Evolutionary conservation across 2,888 invertebrate species (phyloP).

Genomic region (Lydus trimaculatus): DNA sequence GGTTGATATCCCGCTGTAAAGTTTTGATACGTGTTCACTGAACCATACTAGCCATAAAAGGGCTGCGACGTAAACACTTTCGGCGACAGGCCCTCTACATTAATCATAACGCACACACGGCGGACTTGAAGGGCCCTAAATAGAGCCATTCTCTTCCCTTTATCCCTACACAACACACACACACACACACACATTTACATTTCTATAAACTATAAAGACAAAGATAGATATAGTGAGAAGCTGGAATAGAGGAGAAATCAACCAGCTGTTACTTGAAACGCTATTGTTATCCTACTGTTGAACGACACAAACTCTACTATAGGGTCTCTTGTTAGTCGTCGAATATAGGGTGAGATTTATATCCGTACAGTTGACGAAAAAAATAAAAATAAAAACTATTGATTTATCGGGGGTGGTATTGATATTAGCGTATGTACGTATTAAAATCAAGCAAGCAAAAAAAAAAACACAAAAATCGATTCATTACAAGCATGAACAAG

Average conservation of each 20-base stretch:
- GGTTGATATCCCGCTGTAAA: slow-evolving; percentile 51
- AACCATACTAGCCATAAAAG: slow-evolving; percentile 58
- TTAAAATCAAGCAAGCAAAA: slow-evolving; percentile 51
- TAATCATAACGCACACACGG: slow-evolving; percentile 56
- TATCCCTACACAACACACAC: not conserved
- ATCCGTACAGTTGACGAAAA: slow-evolving; percentile 18
- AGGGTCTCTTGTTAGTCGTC: not conserved
- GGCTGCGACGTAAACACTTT: slow-evolving; percentile 57
- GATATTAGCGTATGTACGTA: not conserved
- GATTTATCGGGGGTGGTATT: slow-evolving; percentile 19
- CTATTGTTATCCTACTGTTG: slow-evolving; percentile 26
- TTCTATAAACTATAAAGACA: slow-evolving; percentile 5
- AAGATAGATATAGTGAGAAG: slow-evolving; percentile 10
- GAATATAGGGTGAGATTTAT: slow-evolving; percentile 30
- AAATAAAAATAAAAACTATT: slow-evolving; percentile 15
- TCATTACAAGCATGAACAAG: slow-evolving; percentile 53
- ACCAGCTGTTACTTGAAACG: slow-evolving; percentile 42
- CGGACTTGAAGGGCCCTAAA: slow-evolving; percentile 50
- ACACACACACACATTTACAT: not conserved
- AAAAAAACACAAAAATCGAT: slow-evolving; percentile 59
- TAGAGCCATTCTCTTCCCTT: slow-evolving; percentile 47
- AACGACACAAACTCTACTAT: slow-evolving; percentile 15
- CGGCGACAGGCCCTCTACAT: slow-evolving; percentile 52
- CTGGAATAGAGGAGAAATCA: slow-evolving; percentile 32
- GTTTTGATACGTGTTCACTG: slow-evolving; percentile 61